A percentile compares a stretch with the other conserved stretches of the same genome.
Evolutionary conservation across 2,888 invertebrate species (phyloP).

Genomic region (Scaptomyza tumidula): DNA sequence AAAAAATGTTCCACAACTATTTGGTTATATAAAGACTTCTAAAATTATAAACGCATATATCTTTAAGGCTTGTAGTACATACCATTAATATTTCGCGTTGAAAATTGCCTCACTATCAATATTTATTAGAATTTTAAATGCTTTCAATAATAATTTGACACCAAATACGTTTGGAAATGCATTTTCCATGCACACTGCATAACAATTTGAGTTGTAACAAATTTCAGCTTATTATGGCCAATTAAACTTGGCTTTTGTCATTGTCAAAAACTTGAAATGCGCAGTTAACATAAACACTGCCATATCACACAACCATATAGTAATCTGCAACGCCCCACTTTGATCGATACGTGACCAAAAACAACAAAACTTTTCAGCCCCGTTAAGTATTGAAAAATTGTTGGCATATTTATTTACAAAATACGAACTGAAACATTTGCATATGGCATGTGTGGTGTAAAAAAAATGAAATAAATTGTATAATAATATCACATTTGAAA

Average conservation of each 20-base stretch:
- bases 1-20: too few species aligned
- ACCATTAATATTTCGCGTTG: background rate
- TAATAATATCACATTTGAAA: slow-evolving; percentile 71
- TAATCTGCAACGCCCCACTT: slow-evolving; percentile 10
- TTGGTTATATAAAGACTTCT: too few species aligned
- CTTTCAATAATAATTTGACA: background rate
- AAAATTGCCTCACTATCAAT: background rate
- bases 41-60: too few species aligned
- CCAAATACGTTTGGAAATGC: background rate
- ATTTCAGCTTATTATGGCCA: slow-evolving; percentile 26
- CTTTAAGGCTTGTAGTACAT: too few species aligned
- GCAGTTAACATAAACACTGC: slow-evolving; percentile 11
- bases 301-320: slow-evolving; percentile 1
- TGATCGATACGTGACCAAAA: slow-evolving; percentile 40
- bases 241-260: slow-evolving; percentile 21
- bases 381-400: slow-evolving; percentile 39
- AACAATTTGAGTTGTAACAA: slow-evolving; percentile 13
- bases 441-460: slow-evolving; percentile 47
- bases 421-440: slow-evolving; percentile 67
- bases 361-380: background rate
- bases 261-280: slow-evolving; percentile 28
- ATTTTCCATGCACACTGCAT: slow-evolving; percentile 7
- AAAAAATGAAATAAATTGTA: slow-evolving; percentile 39
- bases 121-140: background rate
- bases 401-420: slow-evolving; percentile 56